Evolutionary conservation across 35 echinoderm and acorn worm genomes (phyloP).

Genomic region (Apostichopus parvimensis): DNA sequence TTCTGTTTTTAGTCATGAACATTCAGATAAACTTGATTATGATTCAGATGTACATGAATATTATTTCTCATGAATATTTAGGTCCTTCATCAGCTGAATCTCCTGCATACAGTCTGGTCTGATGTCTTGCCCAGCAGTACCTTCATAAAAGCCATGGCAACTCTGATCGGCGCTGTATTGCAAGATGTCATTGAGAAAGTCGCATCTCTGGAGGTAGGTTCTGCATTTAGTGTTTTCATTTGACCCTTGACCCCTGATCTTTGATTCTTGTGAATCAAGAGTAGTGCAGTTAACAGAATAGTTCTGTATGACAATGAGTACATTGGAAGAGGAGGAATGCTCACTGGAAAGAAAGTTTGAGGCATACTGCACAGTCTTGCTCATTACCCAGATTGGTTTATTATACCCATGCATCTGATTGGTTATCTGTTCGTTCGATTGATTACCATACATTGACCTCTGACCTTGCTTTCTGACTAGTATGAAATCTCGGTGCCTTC

Average conservation of each 20-base stretch:
- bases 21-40: neutral
- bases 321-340: too few relatives aligned
- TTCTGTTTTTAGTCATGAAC: neutral
- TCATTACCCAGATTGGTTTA: too few relatives aligned
- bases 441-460: too few relatives aligned
- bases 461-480: too few relatives aligned
- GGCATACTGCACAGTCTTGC: too few relatives aligned
- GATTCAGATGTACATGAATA: neutral
- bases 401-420: too few relatives aligned
- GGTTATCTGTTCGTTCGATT: too few relatives aligned
- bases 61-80: constrained; percentile 40
- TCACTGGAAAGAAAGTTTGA: too few relatives aligned
- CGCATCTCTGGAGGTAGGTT: constrained; percentile 69
- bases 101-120: constrained; percentile 78
- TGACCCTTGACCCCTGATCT: neutral
- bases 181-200: constrained; percentile 84
- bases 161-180: constrained; percentile 79
- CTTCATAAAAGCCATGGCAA: constrained; percentile 88
- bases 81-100: constrained; percentile 84
- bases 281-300: too few relatives aligned
- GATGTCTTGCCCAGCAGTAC: constrained; percentile 74
- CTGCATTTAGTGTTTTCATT: neutral
- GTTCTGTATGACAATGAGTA: too few relatives aligned
- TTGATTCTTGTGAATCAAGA: too few relatives aligned
- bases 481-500: too few relatives aligned